These are phyloP conservation scores for Pantherophis alleghaniensis DNA, from an alignment of 2,797 vertebrate species.

Conservation along the genomic window DNA sequence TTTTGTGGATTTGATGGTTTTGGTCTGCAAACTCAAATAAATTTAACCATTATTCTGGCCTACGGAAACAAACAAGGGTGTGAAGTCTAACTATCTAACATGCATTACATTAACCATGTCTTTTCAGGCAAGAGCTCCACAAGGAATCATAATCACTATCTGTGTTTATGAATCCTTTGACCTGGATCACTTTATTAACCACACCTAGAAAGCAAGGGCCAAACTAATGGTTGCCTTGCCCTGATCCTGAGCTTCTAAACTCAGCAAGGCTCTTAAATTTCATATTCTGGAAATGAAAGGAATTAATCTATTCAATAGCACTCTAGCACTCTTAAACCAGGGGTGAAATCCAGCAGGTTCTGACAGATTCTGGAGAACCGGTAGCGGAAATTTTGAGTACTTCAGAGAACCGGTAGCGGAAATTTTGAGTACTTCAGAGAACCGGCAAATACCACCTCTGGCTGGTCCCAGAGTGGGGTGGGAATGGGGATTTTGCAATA, in stretches of 20 bases:
- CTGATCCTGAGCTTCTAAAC: not conserved
- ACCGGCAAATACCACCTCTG: too few species aligned
- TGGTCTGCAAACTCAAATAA: not conserved
- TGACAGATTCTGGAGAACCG: too few species aligned
- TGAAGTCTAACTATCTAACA: not conserved
- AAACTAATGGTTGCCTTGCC: not conserved
- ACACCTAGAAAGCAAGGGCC: not conserved
- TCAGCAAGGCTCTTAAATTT: not conserved
- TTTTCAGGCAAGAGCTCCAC: not conserved
- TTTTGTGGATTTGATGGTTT: not conserved
- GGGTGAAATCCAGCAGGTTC: too few species aligned
- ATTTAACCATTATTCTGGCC: not conserved
- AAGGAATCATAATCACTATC: not conserved
- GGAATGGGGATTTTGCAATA: too few species aligned
- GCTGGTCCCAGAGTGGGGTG: too few species aligned
- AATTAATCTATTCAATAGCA: not conserved
- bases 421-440: too few species aligned
- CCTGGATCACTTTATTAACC: not conserved
- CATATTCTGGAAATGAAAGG: not conserved
- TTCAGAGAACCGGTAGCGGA: too few species aligned
- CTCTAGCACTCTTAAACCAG: not conserved
- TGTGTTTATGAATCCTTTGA: not conserved
- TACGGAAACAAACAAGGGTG: not conserved
- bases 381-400: too few species aligned
- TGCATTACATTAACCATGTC: not conserved